Evolutionary conservation across 2,797 vertebrate genomes (phyloP), one percentile per base, ranked within the genome.

Genomic region (Saxicola maurus): DNA sequence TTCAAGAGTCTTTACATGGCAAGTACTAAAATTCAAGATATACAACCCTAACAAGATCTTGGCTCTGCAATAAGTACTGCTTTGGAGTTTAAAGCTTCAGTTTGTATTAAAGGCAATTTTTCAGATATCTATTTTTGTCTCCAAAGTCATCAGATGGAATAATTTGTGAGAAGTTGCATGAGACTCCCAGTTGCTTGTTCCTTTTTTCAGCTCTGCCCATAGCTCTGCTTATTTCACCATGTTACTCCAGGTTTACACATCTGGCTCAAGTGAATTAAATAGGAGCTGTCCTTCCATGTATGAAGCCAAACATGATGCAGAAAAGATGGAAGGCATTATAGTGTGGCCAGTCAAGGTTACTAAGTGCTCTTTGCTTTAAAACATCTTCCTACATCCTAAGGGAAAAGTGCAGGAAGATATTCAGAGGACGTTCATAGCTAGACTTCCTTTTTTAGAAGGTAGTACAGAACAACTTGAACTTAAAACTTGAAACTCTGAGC

Each of bases 101-200:
- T 20, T 93, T 82, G 46, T 14, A 69, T 90, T 81, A 67, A 93
- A 90, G 40, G 15, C 42, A 83, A 65, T 21, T 96, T 91, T 89
- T 82, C 73, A 84, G 13, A 40, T 17, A 71, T 35, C 25, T 80
- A 35, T 81, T 95, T 92, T 89, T 90, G 24, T 80, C 89, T 93
- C 79, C 51, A 23, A 75, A 87, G 42, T 60, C 7, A n/a, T 82
- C 13, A 82, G 66, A 59, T 45, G 7, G 33, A 82, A 59, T 59
- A 77, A 52, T 73, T 60, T 9, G 31, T 89, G 57, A 65, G 16
- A 76, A 83, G 94, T 91, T 89, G 31, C 66, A 83, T 68, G 37
- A 73, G 38, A 33, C 7, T 67, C 65, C 10, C 52, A 56, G 51
- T 17, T 79, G 18, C 28, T 67, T 64, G 8, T 25, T 92, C 20